These are phyloP conservation scores for Philopotamus ludificatus DNA, from an alignment of 1,140 invertebrate species.

Conservation along the genomic window DNA sequence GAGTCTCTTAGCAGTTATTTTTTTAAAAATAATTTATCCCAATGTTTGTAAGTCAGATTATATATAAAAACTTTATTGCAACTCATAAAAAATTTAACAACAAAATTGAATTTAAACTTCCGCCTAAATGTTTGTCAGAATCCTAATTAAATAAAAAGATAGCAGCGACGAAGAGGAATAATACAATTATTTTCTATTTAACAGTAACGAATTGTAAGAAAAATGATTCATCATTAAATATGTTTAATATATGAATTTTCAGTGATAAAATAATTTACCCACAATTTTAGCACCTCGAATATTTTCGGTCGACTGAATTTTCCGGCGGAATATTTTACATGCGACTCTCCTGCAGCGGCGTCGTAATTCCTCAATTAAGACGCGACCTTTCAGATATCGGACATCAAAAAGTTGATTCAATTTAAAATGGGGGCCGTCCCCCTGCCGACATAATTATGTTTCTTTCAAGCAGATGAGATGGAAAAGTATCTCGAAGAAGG, in stretches of 20 bases:
- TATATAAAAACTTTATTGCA: too few relatives aligned
- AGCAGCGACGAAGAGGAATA: too few relatives aligned
- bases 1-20: too few relatives aligned
- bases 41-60: too few relatives aligned
- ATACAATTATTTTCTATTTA: not conserved
- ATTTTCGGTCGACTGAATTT: not conserved
- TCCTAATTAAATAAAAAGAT: too few relatives aligned
- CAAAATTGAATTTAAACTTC: too few relatives aligned
- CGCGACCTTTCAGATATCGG: not conserved
- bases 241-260: not conserved
- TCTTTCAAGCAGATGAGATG: conserved; percentile 10
- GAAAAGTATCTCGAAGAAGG: conserved; percentile 3
- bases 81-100: too few relatives aligned
- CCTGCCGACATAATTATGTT: conserved; percentile 12
- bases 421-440: not conserved
- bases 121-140: too few relatives aligned
- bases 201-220: not conserved
- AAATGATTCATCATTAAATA: not conserved
- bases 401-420: conserved; percentile 4
- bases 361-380: not conserved
- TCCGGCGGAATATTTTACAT: not conserved
- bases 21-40: too few relatives aligned
- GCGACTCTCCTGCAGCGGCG: not conserved
- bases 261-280: not conserved
- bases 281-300: not conserved